Evolutionary conservation across 23 tunicate species (phyloP).

Genomic region (Trididemnum miniatum): DNA sequence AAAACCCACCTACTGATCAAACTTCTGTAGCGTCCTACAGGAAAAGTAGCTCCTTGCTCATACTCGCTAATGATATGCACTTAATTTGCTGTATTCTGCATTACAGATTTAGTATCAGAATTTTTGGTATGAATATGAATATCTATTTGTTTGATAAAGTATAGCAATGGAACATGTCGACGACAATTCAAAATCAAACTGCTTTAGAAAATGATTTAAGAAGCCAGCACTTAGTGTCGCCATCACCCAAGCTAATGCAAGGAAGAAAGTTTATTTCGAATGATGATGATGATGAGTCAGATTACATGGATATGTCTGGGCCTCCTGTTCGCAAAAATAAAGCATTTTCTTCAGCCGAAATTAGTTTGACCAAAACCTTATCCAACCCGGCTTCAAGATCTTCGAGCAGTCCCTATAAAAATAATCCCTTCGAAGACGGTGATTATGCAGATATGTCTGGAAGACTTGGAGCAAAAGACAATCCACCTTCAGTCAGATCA

Average conservation of each 20-base stretch:
- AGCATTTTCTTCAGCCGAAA: too few species aligned
- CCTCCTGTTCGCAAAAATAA: neutral
- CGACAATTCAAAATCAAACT: neutral
- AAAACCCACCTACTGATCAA: too few species aligned
- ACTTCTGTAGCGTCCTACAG: too few species aligned
- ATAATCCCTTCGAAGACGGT: neutral
- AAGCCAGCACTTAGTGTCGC: neutral
- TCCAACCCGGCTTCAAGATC: too few species aligned
- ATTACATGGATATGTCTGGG: conserved; percentile 28
- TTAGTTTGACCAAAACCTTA: too few species aligned
- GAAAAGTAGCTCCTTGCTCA: too few species aligned
- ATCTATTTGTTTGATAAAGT: too few species aligned
- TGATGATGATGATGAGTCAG: conserved; percentile 10
- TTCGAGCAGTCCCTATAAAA: neutral
- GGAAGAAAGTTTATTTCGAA: neutral
- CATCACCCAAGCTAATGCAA: neutral
- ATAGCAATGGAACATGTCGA: too few species aligned
- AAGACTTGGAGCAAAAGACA: neutral
- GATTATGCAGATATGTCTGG: conserved; percentile 2
- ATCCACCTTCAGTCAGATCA: neutral
- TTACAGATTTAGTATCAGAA: too few species aligned
- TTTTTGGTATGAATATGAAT: too few species aligned
- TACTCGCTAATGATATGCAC: too few species aligned
- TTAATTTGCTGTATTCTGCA: too few species aligned
- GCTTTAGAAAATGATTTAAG: neutral